These are phyloP conservation scores for Myotis vivesi DNA, from an alignment of 2,797 vertebrate species.

Conservation along the genomic window DNA sequence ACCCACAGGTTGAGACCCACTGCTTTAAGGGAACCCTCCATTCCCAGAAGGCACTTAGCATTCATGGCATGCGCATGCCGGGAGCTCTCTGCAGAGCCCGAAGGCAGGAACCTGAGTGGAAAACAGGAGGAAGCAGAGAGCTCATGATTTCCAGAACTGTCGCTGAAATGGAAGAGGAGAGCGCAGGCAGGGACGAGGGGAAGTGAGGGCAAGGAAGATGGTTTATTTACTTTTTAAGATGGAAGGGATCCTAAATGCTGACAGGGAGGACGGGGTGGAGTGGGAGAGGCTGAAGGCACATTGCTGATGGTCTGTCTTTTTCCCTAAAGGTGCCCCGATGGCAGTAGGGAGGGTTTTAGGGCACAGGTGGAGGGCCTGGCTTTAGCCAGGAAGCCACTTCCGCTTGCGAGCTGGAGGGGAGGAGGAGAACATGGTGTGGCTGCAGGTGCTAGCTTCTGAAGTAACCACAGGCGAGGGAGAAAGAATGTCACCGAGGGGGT, in stretches of 20 bases:
- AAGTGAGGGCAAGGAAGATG: background rate
- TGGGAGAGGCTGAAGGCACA: background rate
- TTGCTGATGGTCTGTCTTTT: background rate
- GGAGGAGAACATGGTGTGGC: background rate
- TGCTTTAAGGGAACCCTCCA: background rate
- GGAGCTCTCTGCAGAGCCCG: background rate
- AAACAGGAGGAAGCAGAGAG: background rate
- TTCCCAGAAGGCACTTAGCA: background rate
- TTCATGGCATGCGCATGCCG: background rate
- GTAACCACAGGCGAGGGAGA: background rate
- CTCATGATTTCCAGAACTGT: background rate
- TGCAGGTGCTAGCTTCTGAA: background rate
- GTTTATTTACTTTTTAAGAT: background rate
- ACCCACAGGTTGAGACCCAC: too few relatives aligned
- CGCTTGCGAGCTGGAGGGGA: background rate
- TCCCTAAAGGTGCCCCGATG: background rate
- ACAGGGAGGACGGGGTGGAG: background rate
- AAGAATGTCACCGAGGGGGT: background rate
- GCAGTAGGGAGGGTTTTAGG: background rate
- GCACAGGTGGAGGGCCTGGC: background rate
- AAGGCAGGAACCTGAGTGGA: background rate
- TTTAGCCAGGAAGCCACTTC: background rate
- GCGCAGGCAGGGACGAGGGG: background rate
- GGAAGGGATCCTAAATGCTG: background rate
- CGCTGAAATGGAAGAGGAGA: background rate